Conservation (phyloP, 2,797 vertebrate genomes). For the Calcarius lapponicus region DNA sequence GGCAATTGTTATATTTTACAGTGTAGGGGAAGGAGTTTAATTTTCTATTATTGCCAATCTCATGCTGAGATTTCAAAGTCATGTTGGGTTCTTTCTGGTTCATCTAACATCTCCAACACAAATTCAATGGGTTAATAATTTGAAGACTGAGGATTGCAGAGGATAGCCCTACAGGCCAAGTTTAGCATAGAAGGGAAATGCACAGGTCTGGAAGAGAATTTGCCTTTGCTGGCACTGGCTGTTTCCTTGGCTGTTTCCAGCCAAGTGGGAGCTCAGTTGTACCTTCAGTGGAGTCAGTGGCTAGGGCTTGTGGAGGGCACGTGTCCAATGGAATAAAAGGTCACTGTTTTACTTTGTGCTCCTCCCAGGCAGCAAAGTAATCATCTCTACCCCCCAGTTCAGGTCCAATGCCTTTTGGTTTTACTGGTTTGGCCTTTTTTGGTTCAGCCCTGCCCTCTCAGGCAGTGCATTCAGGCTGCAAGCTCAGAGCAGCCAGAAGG, state of each 20-base stretch:
- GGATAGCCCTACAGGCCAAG: not conserved
- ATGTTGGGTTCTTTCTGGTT: not conserved
- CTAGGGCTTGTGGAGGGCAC: not conserved
- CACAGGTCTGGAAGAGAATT: not conserved
- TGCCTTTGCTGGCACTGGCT: not conserved
- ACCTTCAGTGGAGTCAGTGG: not conserved
- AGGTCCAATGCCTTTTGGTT: not conserved
- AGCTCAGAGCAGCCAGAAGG: not conserved
- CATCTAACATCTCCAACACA: not conserved
- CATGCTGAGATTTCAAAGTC: conserved; percentile 9
- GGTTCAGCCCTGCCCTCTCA: not conserved
- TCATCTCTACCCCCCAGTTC: not conserved
- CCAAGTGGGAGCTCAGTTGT: not conserved
- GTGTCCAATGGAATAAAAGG: not conserved
- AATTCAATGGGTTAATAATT: not conserved
- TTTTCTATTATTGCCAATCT: not conserved
- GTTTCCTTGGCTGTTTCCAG: not conserved
- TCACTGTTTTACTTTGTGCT: not conserved
- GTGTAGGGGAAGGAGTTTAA: not conserved
- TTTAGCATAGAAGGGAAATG: not conserved
- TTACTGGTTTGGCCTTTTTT: not conserved
- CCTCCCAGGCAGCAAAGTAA: not conserved
- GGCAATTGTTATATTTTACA: conserved; percentile 23
- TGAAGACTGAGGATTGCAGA: not conserved
- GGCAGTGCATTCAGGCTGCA: not conserved